Base-by-base conservation (phyloP, 2,113 vertebrate genomes). In the Sceloporus tristichus region DNA sequence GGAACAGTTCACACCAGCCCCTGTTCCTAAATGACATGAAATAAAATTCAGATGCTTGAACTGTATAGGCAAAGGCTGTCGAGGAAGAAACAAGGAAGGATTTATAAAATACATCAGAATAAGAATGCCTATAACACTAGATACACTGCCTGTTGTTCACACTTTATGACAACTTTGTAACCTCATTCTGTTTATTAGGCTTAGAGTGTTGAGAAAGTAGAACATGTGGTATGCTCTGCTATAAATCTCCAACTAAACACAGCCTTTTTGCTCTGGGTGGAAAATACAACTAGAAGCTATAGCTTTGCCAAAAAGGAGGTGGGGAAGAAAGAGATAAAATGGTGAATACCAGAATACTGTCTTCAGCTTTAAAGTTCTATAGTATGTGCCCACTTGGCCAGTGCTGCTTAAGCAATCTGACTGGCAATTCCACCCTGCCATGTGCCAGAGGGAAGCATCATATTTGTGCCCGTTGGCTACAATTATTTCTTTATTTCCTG, bases 11-110 rank as follows among this genome's bases (percentile, higher is more conserved):
- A 91, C 66, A 91, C 88, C 18, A 93, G 21, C 89, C 73, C 83
- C 29, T 92, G 76, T 87, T 94, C 79, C 40, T 91, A 94, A 94
- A 40, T 93, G 88, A 93, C 91, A 93, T 71, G 88, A 95, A 94
- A 94, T 82, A 95, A 89, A 94, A 90, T 75, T 90, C 94, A 56
- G 90, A 84, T 94, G 79, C 86, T 93, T 73, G 83, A 92, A 94
- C 93, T 77, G 74, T 87, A 83, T 48, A 81, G n/a, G 76, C 73
- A 90, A 91, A 73, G 38, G 91, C 91, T 59, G 18, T 2, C 38
- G 48, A 82, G 40, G 65, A 38, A 10, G 68, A 75, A 74, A 76
- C 34, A 29, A 91, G 78, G 42, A 76, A 42, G 40, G 29, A 7
- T 6, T 54, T 85, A 89, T 42, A 91, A 87, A 71, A 90, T 68